Conservation (phyloP, 2,888 invertebrate species). For the Perithous albicinctus region DNA sequence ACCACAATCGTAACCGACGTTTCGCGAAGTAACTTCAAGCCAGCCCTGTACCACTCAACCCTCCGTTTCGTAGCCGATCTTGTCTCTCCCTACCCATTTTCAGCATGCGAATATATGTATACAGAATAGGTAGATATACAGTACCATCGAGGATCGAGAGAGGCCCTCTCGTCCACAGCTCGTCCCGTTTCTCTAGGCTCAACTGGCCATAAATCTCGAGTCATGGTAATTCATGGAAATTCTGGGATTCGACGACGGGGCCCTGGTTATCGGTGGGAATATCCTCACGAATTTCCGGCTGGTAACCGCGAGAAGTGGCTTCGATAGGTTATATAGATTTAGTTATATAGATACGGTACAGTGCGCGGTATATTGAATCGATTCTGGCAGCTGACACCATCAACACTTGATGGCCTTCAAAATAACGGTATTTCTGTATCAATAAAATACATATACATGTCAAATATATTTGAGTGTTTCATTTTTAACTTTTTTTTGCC, state of each 20-base stretch:
- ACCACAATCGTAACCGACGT: slow-evolving; percentile 30
- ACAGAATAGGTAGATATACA: slow-evolving; percentile 7
- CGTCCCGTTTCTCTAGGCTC: neutral
- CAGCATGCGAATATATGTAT: slow-evolving; percentile 1
- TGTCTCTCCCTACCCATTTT: neutral
- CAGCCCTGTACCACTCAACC: slow-evolving; percentile 8
- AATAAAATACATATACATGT: neutral
- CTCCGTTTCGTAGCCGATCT: slow-evolving; percentile 1
- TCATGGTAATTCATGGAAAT: slow-evolving; percentile 71
- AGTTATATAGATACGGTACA: neutral
- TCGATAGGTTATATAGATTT: slow-evolving; percentile 21
- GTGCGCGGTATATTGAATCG: slow-evolving; percentile 41
- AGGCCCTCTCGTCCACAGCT: neutral
- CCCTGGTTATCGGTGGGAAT: slow-evolving; percentile 51
- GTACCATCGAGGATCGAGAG: neutral
- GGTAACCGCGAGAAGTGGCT: slow-evolving; percentile 61
- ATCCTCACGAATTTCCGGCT: slow-evolving; percentile 67
- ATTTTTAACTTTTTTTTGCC: too few relatives aligned
- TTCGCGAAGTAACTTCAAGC: slow-evolving; percentile 35
- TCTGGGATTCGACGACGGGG: slow-evolving; percentile 41
- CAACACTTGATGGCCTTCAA: neutral
- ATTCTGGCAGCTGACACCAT: slow-evolving; percentile 44
- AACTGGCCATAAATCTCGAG: slow-evolving; percentile 57
- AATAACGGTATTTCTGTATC: neutral
- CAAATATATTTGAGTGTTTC: too few relatives aligned